These are phyloP conservation scores for Epinotia brunnichana DNA, from an alignment of 2,888 invertebrate species.

Conservation along the genomic window DNA sequence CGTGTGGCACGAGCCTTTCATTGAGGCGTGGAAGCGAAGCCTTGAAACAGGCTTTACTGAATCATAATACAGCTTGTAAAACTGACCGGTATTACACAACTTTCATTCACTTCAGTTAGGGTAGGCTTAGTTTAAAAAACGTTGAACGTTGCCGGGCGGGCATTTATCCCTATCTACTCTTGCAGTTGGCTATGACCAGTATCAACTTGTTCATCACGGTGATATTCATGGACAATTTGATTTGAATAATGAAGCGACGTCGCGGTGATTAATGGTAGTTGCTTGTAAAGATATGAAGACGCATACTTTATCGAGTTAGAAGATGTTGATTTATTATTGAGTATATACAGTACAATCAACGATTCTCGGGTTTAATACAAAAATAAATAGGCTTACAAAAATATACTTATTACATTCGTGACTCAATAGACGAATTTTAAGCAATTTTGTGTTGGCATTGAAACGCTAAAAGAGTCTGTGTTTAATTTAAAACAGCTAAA, in stretches of 20 bases:
- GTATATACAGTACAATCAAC: too few relatives aligned
- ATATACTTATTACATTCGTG: not conserved
- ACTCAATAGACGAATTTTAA: not conserved
- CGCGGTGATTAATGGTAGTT: constrained; percentile 19
- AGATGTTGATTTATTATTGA: constrained; percentile 1
- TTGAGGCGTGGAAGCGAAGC: not conserved
- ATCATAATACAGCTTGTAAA: not conserved
- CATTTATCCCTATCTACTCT: not conserved
- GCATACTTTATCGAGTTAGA: constrained; percentile 11
- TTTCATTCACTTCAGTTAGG: not conserved
- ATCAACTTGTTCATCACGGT: constrained; percentile 15
- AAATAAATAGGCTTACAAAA: not conserved
- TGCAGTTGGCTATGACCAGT: not conserved
- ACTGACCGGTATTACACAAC: constrained; percentile 3
- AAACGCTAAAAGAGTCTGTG: not conserved
- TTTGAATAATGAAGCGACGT: constrained; percentile 31
- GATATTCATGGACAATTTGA: constrained; percentile 32
- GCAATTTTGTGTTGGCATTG: not conserved
- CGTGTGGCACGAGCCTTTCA: constrained; percentile 5
- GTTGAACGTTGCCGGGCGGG: not conserved
- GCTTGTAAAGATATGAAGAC: constrained; percentile 12
- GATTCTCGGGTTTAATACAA: not conserved
- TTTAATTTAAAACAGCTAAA: too few relatives aligned
- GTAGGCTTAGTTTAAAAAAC: not conserved
- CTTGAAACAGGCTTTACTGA: not conserved